Evolutionary conservation across 2,797 vertebrate genomes (phyloP), one percentile per base, ranked within the genome.

Genomic region (Sphenopsis melanotis): DNA sequence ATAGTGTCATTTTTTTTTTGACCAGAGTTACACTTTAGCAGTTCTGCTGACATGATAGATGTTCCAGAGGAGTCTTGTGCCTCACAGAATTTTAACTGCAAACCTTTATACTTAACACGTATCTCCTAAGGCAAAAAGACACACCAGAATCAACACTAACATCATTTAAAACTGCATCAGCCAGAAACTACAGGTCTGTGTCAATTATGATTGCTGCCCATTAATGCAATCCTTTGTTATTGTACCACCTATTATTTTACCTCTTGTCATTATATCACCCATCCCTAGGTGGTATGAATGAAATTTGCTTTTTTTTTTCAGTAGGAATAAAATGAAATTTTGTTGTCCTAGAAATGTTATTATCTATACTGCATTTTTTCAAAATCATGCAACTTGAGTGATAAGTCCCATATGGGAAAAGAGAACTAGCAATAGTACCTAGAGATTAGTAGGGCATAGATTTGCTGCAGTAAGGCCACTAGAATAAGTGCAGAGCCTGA

Each of bases 11-110:
- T 94, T 97, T 96, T 96, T 96, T 97, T 96, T 70, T 91, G 37
- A 97, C 94, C 96, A 96, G 94, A 97, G 92, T 96, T 98, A 97
- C 84, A 96, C 89, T 96, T 97, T 90, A 94, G 65, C 78, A 69
- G 78, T 93, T 96, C 71, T 79, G 53, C 80, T 95, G 94, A 95
- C 83, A 91, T 93, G 83, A 96, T 90, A 94, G 78, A 93, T 86
- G 42, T 77, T 71, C 83, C 89, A 93, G 72, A 89, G 59, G 34
- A 92, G 71, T 76, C n/a, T 95, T 79, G 41, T 36, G 42, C 80
- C 80, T 94, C 30, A 7, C 65, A 75, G 93, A 94, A 94, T 94
- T 94, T 87, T 87, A 95, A 92, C 91, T 83, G 85, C 74, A 89
- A 93, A 74, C 56, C 68, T 87, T 83, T 94, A 64, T 94, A 93